These are phyloP conservation scores for Montipora sp. DNA, from an alignment of 64 coral and sea anemone species.

Conservation along the genomic window DNA sequence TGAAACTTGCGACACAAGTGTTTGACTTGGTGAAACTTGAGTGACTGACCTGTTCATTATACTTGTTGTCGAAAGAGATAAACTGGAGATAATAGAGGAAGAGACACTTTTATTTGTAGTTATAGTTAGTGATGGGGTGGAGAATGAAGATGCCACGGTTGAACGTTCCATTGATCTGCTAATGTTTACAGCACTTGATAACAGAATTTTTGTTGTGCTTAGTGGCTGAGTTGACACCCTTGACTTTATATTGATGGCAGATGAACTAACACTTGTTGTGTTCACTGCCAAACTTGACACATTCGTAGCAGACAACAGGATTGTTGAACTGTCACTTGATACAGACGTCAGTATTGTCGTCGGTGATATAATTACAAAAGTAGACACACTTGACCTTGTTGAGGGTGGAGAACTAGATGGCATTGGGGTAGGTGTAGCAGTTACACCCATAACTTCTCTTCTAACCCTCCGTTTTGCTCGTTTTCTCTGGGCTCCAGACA, in stretches of 20 bases:
- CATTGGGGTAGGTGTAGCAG: conserved; percentile 70
- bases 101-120: neutral
- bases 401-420: conserved; percentile 60
- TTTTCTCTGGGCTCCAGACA: conserved; percentile 83
- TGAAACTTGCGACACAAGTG: neutral
- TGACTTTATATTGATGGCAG: neutral
- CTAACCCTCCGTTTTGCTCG: conserved; percentile 62
- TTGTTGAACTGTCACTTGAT: neutral
- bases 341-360: conserved; percentile 11
- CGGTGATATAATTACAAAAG: conserved; percentile 28
- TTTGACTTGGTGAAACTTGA: neutral
- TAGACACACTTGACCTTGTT: conserved; percentile 45
- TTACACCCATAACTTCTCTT: neutral
- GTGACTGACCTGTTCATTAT: neutral
- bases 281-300: neutral
- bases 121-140: conserved; percentile 17
- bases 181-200: neutral
- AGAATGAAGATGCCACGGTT: neutral
- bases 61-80: neutral
- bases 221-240: neutral
- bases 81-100: neutral
- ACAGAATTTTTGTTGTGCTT: conserved; percentile 10
- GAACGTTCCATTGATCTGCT: neutral
- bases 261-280: neutral
- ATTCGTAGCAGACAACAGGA: neutral